phyloP scores from a whole-genome alignment of 2,888 invertebrate genomes.

The Tenthredo scrophulariae region DNA sequence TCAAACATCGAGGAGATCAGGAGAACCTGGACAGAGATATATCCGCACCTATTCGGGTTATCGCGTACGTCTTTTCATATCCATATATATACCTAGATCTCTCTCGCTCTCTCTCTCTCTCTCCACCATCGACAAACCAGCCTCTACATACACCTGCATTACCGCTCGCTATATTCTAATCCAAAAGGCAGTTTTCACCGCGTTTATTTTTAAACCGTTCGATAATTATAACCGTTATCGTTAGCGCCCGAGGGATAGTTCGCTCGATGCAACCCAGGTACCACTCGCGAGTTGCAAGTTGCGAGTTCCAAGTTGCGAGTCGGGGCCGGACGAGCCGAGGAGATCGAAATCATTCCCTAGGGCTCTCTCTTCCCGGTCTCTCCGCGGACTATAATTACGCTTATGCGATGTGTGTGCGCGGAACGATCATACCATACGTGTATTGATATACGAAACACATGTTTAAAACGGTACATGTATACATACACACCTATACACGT shows the following conservation, averaged over 20 bases:
- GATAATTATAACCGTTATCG: slow-evolving; percentile 23
- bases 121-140: neutral
- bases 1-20: neutral
- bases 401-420: slow-evolving; percentile 14
- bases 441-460: neutral
- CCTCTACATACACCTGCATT: neutral
- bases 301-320: slow-evolving; percentile 29
- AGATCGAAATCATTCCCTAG: slow-evolving; percentile 51
- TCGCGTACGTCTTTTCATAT: no score
- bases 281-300: slow-evolving; percentile 10
- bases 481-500: neutral
- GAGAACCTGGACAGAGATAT: neutral
- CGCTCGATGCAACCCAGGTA: slow-evolving; percentile 32
- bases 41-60: neutral
- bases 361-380: slow-evolving; percentile 51
- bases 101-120: no score
- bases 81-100: no score
- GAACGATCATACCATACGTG: slow-evolving; percentile 1
- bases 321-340: slow-evolving; percentile 31
- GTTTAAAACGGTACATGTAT: neutral
- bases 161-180: neutral
- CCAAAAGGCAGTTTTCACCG: neutral
- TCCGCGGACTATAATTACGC: slow-evolving; percentile 53
- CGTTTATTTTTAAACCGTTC: neutral
- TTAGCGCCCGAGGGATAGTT: neutral